These are phyloP conservation scores for Hetaerina titia DNA, from an alignment of 2,888 invertebrate genomes.

Conservation along the genomic window DNA sequence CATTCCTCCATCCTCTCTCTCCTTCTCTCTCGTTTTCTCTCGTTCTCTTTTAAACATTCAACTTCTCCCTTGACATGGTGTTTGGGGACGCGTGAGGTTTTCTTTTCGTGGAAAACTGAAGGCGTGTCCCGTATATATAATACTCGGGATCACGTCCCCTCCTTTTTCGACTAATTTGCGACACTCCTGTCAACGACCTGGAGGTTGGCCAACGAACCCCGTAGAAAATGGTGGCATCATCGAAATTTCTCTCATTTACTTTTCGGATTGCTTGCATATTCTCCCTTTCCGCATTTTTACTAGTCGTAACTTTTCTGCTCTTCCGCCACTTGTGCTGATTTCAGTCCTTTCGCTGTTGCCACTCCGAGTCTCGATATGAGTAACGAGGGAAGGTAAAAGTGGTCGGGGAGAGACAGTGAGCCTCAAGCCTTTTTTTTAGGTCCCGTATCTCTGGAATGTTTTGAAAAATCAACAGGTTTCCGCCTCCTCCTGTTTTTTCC, in stretches of 20 bases:
- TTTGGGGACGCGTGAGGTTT: no score
- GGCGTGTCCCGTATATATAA: no score
- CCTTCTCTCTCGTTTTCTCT: not conserved
- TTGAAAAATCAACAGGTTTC: slow-evolving; percentile 63
- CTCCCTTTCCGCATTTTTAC: not conserved
- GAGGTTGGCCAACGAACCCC: not conserved
- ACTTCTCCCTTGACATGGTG: not conserved
- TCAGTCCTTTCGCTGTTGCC: not conserved
- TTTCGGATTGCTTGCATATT: not conserved
- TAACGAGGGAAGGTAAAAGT: not conserved
- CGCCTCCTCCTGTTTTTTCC: not conserved
- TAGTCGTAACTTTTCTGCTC: not conserved
- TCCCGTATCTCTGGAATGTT: slow-evolving; percentile 7
- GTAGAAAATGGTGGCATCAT: not conserved
- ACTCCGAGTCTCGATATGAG: slow-evolving; percentile 25
- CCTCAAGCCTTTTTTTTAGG: not conserved
- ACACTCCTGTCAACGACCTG: no score
- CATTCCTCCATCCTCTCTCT: not conserved
- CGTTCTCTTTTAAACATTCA: not conserved
- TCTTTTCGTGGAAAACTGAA: no score
- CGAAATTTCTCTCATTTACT: not conserved
- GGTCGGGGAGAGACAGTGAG: not conserved
- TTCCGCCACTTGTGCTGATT: slow-evolving; percentile 4
- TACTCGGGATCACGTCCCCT: no score
- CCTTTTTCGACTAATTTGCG: no score